These are phyloP conservation scores for Parazoanthus atlanticus DNA, from an alignment of 92 coral and sea anemone genomes.

Conservation along the genomic window DNA sequence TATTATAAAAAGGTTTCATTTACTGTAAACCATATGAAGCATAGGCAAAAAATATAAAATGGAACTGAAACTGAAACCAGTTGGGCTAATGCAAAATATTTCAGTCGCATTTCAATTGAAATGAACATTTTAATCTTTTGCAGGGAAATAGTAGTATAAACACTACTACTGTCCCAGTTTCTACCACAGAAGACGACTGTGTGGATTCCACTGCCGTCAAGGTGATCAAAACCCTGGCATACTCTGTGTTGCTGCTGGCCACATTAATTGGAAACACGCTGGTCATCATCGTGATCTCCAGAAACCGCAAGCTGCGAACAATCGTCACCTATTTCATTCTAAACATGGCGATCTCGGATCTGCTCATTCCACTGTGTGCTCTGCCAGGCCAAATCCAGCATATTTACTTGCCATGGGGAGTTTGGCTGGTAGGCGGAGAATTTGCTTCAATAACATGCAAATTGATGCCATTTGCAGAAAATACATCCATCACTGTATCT, in stretches of 20 bases:
- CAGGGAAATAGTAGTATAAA: too few relatives aligned
- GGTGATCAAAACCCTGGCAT: conserved; percentile 18
- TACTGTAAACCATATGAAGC: too few relatives aligned
- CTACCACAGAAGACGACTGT: too few relatives aligned
- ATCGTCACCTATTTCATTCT: conserved; percentile 12
- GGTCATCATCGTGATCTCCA: conserved; percentile 15
- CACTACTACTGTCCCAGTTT: too few relatives aligned
- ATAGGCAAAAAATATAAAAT: too few relatives aligned
- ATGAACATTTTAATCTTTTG: too few relatives aligned
- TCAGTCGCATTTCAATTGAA: too few relatives aligned
- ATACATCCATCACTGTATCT: conserved; percentile 17
- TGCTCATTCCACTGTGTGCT: conserved; percentile 12
- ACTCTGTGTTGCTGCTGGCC: background rate
- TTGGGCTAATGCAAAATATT: too few relatives aligned
- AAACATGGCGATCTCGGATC: conserved; percentile 40
- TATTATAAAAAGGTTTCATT: too few relatives aligned
- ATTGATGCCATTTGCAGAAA: conserved; percentile 14
- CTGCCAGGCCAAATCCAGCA: conserved; percentile 24
- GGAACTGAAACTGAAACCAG: too few relatives aligned
- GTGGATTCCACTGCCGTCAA: conserved; percentile 12
- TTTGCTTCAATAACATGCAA: conserved; percentile 36
- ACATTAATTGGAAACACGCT: conserved; percentile 14
- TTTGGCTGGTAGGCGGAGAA: conserved; percentile 25
- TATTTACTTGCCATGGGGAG: conserved; percentile 26
- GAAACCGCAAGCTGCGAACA: conserved; percentile 37